Evolutionary conservation across 2,888 invertebrate genomes (phyloP).

Genomic region (Phaonia tiefii): DNA sequence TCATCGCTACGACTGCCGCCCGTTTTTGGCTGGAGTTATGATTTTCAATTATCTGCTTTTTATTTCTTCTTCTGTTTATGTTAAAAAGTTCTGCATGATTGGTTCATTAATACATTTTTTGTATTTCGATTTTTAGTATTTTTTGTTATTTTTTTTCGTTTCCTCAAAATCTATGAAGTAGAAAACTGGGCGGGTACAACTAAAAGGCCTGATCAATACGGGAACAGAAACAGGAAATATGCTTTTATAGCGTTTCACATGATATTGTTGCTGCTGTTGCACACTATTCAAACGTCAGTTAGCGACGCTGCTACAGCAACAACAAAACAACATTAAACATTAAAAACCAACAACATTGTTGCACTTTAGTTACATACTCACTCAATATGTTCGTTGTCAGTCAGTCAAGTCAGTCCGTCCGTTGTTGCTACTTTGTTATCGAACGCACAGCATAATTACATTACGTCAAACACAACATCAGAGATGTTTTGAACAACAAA

Average conservation of each 20-base stretch:
- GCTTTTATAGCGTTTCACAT: conserved; percentile 24
- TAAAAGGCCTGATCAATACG: no score
- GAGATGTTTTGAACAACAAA: not conserved
- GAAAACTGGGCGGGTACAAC: conserved; percentile 15
- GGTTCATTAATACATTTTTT: conserved; percentile 55
- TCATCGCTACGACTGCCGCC: no score
- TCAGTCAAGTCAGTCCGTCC: not conserved
- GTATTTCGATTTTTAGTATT: not conserved
- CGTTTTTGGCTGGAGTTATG: no score
- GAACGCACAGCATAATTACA: conserved; percentile 34
- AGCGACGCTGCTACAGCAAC: not conserved
- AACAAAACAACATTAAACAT: conserved; percentile 3
- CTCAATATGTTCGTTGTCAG: not conserved
- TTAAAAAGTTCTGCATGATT: conserved; percentile 60
- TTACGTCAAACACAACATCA: conserved; percentile 18
- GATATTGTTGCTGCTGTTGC: conserved; percentile 16
- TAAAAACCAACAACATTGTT: conserved; percentile 24
- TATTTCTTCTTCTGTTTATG: no score
- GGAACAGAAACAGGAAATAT: conserved; percentile 31
- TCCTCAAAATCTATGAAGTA: conserved; percentile 3
- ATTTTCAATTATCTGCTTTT: no score
- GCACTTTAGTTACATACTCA: not conserved
- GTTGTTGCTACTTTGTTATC: not conserved
- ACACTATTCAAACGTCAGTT: conserved; percentile 28
- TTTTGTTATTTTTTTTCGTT: not conserved